A percentile compares a stretch with the other conserved stretches of the same genome.
Conservation (phyloP, 2,888 invertebrate species). For the Eudasyphora cyanicolor region DNA sequence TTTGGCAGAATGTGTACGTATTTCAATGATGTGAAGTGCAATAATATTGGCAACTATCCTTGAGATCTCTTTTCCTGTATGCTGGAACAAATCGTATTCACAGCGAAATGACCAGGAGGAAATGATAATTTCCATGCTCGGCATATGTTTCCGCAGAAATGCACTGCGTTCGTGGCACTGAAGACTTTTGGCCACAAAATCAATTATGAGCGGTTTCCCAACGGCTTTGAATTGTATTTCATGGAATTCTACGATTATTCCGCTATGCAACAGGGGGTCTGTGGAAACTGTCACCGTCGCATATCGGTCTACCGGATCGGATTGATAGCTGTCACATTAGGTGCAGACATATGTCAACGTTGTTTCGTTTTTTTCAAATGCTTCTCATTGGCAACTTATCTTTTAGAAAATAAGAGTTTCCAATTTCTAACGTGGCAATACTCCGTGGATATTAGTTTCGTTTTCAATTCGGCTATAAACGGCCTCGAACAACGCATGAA, state of each 20-base stretch:
- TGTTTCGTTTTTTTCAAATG: not conserved
- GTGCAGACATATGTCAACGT: conserved; percentile 28
- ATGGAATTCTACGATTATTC: not conserved
- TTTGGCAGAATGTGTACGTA: not conserved
- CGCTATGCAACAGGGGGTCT: conserved; percentile 43
- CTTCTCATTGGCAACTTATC: not conserved
- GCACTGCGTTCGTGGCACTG: not conserved
- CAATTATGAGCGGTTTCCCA: conserved; percentile 59
- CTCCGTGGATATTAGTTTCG: not conserved
- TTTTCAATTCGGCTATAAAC: not conserved
- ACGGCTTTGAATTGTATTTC: not conserved
- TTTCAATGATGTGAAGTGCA: not conserved
- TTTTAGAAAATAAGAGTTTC: not conserved
- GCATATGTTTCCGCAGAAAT: conserved; percentile 20
- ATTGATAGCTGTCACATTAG: conserved; percentile 54
- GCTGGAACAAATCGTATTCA: conserved; percentile 36
- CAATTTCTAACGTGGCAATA: not conserved
- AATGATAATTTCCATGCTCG: conserved; percentile 42
- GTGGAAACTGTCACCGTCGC: conserved; percentile 30
- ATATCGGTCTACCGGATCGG: conserved; percentile 20
- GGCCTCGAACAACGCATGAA: not conserved
- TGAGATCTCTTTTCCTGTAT: not conserved
- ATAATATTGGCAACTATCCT: not conserved
- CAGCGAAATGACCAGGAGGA: not conserved
- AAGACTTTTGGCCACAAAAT: conserved; percentile 60